phyloP scores from a whole-genome alignment of 1,140 invertebrate species.

The Drosophila kurseongensis region DNA sequence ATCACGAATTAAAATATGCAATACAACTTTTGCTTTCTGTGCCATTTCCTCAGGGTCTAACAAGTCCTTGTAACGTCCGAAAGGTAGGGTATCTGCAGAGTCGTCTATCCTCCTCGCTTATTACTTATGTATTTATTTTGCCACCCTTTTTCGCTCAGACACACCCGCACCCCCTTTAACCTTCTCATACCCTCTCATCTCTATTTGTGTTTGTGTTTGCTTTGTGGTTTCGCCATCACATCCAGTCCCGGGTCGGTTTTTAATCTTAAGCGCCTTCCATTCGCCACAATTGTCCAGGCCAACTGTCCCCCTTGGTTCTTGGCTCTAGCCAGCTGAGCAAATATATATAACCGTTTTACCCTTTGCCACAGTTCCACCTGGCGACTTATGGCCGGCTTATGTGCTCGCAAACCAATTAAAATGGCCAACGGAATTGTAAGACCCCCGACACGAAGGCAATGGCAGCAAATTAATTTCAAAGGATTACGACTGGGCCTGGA shows the following conservation, averaged over 20 bases:
- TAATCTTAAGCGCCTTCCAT: conserved; percentile 81
- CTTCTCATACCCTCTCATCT: conserved; percentile 18
- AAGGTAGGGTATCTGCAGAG: no score
- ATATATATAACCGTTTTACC: conserved; percentile 32
- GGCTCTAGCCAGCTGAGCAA: conserved; percentile 28
- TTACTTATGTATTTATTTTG: conserved; percentile 32
- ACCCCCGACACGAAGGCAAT: conserved; percentile 30
- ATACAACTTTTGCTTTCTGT: no score
- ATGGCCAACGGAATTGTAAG: conserved; percentile 64
- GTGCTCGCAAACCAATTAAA: conserved; percentile 77
- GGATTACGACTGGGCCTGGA: conserved; percentile 41
- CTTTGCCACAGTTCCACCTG: conserved; percentile 39
- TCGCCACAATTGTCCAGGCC: conserved; percentile 73
- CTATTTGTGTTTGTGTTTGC: conserved; percentile 76
- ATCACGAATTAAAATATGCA: no score
- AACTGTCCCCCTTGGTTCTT: conserved; percentile 30
- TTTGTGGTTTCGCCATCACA: conserved; percentile 72
- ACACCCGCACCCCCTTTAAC: neutral
- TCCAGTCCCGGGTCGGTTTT: conserved; percentile 57
- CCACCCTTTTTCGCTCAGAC: conserved; percentile 4
- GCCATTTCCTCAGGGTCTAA: no score
- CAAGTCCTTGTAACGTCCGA: neutral
- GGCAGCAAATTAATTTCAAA: conserved; percentile 72
- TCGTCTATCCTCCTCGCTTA: neutral
- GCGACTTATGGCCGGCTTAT: conserved; percentile 73